These are phyloP conservation scores for Lontra canadensis DNA, from an alignment of 2,113 vertebrate species.

Conservation along the genomic window DNA sequence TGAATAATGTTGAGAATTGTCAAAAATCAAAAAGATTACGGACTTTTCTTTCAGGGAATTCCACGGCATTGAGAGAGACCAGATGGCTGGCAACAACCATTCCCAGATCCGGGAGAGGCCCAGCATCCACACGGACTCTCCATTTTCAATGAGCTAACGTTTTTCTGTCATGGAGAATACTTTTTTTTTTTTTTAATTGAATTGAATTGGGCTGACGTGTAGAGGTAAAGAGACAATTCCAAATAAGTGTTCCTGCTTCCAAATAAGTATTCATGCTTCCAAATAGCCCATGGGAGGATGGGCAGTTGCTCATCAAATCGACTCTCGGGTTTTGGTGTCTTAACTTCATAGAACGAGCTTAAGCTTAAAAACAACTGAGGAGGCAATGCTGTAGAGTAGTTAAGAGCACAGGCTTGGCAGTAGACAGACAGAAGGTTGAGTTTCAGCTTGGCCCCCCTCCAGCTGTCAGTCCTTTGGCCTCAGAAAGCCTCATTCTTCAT, in stretches of 20 bases:
- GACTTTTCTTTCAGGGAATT: constrained; percentile 64
- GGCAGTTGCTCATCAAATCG: neutral
- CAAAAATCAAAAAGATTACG: constrained; percentile 33
- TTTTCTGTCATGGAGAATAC: neutral
- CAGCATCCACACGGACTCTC: neutral
- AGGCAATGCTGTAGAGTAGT: too few species aligned
- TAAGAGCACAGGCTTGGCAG: neutral
- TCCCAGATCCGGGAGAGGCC: neutral
- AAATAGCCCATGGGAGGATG: neutral
- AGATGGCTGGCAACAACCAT: constrained; percentile 29
- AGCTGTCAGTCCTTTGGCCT: neutral
- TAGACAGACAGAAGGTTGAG: neutral
- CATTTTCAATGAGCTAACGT: neutral
- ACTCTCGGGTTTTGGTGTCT: neutral
- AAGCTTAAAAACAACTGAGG: neutral
- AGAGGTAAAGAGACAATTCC: neutral
- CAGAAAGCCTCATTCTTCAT: neutral
- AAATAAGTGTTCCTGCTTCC: neutral
- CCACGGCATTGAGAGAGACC: constrained; percentile 34
- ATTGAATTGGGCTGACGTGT: neutral
- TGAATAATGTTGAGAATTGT: constrained; percentile 60
- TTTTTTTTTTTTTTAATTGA: neutral
- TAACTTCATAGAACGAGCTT: neutral
- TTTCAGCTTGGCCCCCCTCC: neutral
- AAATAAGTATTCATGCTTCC: neutral